phyloP scores from a whole-genome alignment of 2,797 vertebrate genomes.

The Helicolenus hilgendorfi region DNA sequence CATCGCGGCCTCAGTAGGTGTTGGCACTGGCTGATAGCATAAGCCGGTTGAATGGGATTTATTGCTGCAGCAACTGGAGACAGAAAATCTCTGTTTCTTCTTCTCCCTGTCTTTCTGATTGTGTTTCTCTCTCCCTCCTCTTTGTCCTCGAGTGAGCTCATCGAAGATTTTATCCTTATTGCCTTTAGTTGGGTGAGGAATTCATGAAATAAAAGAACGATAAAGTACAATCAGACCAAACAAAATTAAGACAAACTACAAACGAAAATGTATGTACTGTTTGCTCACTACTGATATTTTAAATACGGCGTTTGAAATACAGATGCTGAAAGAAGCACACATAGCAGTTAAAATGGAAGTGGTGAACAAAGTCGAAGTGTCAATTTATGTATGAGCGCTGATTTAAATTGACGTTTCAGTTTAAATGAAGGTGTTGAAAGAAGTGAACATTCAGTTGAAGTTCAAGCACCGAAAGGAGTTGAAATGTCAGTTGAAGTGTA shows the following conservation, averaged over 20 bases:
- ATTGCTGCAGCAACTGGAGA: conserved; percentile 46
- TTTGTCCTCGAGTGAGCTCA: not conserved
- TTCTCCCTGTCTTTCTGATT: conserved; percentile 14
- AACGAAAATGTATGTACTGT: not conserved
- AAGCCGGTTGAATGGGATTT: conserved; percentile 48
- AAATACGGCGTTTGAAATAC: not conserved
- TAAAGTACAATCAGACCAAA: not conserved
- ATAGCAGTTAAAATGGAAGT: not conserved
- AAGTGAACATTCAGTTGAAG: not conserved
- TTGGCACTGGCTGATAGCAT: conserved; percentile 29
- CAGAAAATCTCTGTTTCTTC: conserved; percentile 25
- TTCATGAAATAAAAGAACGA: not conserved
- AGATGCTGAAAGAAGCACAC: not conserved
- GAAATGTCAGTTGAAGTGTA: not conserved
- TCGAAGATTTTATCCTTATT: not conserved
- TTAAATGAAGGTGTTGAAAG: not conserved
- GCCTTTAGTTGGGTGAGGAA: not conserved
- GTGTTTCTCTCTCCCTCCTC: not conserved
- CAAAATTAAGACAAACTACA: not conserved
- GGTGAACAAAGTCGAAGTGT: not conserved
- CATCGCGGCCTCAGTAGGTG: conserved; percentile 32
- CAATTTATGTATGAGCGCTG: not conserved
- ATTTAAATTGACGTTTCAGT: not conserved
- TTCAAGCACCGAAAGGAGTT: not conserved
- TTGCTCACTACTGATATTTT: not conserved